Evolutionary conservation across 2,888 invertebrate species (phyloP).

Genomic region (Syrphus vitripennis): DNA sequence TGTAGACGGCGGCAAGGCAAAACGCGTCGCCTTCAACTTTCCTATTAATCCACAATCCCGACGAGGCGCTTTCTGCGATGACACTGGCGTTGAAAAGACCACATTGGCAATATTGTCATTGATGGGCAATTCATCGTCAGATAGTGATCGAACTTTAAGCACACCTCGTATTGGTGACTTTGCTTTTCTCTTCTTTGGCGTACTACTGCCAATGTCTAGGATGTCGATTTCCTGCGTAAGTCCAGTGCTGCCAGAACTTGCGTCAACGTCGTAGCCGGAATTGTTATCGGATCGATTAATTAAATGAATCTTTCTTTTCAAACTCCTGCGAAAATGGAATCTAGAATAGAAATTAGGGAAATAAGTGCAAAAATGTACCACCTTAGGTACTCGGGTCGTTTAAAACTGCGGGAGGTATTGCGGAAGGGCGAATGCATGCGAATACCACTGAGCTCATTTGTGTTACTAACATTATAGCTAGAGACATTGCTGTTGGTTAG

Average conservation of each 20-base stretch:
- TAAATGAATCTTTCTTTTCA: conserved; percentile 84
- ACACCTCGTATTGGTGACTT: conserved; percentile 83
- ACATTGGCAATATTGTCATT: conserved; percentile 84
- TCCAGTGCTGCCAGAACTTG: conserved; percentile 85
- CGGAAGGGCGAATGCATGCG: conserved; percentile 80
- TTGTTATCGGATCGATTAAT: conserved; percentile 78
- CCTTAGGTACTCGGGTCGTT: conserved; percentile 80
- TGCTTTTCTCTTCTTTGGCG: conserved; percentile 86
- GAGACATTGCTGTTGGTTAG: conserved; percentile 59
- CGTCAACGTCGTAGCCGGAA: conserved; percentile 79
- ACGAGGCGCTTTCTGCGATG: conserved; percentile 83
- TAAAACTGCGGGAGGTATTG: conserved; percentile 78
- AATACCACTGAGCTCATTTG: conserved; percentile 78
- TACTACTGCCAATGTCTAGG: conserved; percentile 86
- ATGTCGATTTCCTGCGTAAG: conserved; percentile 88
- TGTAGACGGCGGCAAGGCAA: conserved; percentile 80
- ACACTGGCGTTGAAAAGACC: conserved; percentile 91
- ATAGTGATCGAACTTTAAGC: conserved; percentile 84
- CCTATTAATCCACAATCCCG: conserved; percentile 81
- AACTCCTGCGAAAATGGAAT: conserved; percentile 79
- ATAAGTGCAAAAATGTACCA: conserved; percentile 24
- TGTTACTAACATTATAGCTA: conserved; percentile 78
- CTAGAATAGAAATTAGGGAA: background rate
- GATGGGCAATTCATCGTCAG: conserved; percentile 84
- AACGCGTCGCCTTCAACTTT: conserved; percentile 82